Evolutionary conservation across 92 coral and sea anemone genomes (phyloP).

Genomic region (Ricordea florida): DNA sequence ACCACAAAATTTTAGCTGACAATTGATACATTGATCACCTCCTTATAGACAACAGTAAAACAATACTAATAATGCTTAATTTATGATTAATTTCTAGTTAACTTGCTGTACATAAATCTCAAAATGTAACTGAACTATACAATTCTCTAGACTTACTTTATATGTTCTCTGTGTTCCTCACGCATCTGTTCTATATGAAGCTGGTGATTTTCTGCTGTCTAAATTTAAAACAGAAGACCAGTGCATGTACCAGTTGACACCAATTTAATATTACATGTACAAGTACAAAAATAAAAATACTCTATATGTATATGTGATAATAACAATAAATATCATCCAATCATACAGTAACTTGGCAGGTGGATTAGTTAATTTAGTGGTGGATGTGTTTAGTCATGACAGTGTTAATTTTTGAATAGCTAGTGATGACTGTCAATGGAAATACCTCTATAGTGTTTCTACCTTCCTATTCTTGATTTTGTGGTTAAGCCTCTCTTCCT

Average conservation of each 20-base stretch:
- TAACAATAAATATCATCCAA: not conserved
- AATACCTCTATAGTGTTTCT: too few relatives aligned
- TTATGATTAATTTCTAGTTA: too few relatives aligned
- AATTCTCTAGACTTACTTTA: conserved; percentile 47
- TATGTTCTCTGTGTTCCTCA: conserved; percentile 85
- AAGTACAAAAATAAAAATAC: not conserved
- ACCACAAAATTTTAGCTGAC: not conserved
- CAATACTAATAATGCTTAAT: too few relatives aligned
- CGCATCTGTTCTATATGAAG: conserved; percentile 70
- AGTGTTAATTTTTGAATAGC: not conserved
- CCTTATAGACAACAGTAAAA: too few relatives aligned
- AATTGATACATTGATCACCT: not conserved
- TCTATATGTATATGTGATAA: not conserved
- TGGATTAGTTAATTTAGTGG: not conserved
- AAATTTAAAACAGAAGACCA: too few relatives aligned
- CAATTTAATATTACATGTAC: too few relatives aligned
- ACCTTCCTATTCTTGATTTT: conserved; percentile 73
- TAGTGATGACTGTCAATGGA: not conserved
- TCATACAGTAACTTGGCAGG: not conserved
- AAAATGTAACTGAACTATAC: too few relatives aligned
- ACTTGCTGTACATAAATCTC: too few relatives aligned
- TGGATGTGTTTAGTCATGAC: not conserved
- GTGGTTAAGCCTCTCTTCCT: conserved; percentile 85
- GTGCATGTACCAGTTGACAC: too few relatives aligned
- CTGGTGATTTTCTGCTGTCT: conserved; percentile 74